These are phyloP conservation scores for Trigoniulus corallinus DNA, from an alignment of 1,140 invertebrate genomes.

Conservation along the genomic window DNA sequence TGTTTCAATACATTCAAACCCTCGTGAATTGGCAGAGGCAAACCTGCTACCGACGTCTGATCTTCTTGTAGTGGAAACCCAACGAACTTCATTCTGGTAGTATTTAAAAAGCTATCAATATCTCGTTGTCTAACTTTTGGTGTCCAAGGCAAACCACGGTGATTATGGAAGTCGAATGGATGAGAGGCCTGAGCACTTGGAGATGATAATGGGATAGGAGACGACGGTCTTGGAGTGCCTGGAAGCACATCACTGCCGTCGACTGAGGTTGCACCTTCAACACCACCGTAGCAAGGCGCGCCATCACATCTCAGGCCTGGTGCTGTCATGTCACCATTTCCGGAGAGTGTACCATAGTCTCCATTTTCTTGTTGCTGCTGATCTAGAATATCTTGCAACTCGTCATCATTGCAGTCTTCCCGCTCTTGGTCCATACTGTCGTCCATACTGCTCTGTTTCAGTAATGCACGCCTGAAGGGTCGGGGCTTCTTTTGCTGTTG, in stretches of 20 bases:
- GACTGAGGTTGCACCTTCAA: constrained; percentile 4
- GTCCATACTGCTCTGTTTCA: constrained; percentile 87
- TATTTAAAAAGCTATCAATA: constrained; percentile 78
- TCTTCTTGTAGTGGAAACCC: constrained; percentile 76
- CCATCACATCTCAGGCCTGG: not conserved
- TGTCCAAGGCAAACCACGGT: constrained; percentile 66
- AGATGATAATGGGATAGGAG: constrained; percentile 14
- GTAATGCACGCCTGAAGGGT: constrained; percentile 47
- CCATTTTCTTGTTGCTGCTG: constrained; percentile 11
- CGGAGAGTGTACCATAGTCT: not conserved
- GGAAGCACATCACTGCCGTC: no score
- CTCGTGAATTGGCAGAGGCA: constrained; percentile 90
- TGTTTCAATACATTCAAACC: constrained; percentile 75
- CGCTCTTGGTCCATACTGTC: constrained; percentile 46
- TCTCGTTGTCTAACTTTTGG: constrained; percentile 87
- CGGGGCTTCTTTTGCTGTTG: constrained; percentile 55
- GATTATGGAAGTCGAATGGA: not conserved
- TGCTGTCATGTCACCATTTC: not conserved
- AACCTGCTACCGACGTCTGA: constrained; percentile 67
- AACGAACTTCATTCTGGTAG: constrained; percentile 84
- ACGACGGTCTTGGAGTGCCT: constrained; percentile 11
- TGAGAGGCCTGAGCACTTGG: not conserved
- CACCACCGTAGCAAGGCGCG: not conserved
- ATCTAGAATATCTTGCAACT: constrained; percentile 16
- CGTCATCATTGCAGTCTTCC: constrained; percentile 20